Base-by-base conservation (phyloP, 1,140 invertebrate genomes). In the Trigoniulus corallinus region DNA sequence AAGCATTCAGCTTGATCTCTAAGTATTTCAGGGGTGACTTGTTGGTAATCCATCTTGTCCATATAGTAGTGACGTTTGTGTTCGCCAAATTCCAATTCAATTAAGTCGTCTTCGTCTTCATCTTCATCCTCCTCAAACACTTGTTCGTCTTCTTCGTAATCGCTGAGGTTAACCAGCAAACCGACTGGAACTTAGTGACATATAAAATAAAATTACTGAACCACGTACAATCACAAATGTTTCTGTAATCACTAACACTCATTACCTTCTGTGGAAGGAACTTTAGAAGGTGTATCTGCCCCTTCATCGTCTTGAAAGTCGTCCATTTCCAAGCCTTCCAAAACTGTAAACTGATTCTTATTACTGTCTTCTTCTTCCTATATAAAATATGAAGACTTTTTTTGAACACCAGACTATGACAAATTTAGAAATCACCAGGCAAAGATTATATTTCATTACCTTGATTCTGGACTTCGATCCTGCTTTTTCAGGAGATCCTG, bases 1-100 rank as follows among this genome's bases (percentile, higher is more conserved):
- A 97, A 98, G 44, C 83, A 79, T 61, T 80, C 76, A 1, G 84
- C 85, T 66, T 94, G 84, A n/a, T 78, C 74, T 44, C 73, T 67
- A 55, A 93, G 62, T 12, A 87, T 79, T 55, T 84, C 57, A 40
- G 47, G 18, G 29, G 66, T 79, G 29, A 86, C 78, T 62, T 80
- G 74, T 42, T 73, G 70, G 63, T 82, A 82, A 53, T 87, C 79
- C 60, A 95, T 68, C 66, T 96, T 96, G 50, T 80, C 83, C 65
- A 81, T 82, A 63, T 96, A 96, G 70, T 95, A 97, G 65, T 89
- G 78, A 52, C 75, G 75, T 66, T 96, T 95, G 60, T 89, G 83
- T 52, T 84, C 75, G 53, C 72, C 66, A 67, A 96, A 96, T 69
- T 93, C 88, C 54, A 74, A 56, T 29, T 68, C 57, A 15, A 59